Conservation (phyloP, 2,113 vertebrate species). For the Aix galericulata region DNA sequence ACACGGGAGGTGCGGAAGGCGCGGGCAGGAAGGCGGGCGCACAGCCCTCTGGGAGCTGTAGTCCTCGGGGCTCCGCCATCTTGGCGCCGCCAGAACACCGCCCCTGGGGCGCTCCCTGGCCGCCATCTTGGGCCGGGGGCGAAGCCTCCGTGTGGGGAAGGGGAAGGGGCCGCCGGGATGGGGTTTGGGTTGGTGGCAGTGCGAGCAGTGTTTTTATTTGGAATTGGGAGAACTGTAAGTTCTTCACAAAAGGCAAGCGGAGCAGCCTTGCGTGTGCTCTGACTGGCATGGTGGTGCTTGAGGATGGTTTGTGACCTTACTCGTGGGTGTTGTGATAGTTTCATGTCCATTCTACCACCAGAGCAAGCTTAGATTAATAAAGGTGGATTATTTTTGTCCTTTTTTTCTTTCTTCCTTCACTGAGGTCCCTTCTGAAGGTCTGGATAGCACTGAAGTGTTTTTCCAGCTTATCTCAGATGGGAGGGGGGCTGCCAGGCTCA, state of each 20-base stretch:
- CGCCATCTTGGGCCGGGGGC: background rate
- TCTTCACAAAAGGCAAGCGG: background rate
- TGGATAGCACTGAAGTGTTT: fast-evolving
- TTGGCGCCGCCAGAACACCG: background rate
- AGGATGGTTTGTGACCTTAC: background rate
- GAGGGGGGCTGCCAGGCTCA: background rate
- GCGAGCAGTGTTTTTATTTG: background rate
- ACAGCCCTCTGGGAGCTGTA: background rate
- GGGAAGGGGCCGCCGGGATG: fast-evolving
- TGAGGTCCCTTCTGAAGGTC: background rate
- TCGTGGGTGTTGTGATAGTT: background rate
- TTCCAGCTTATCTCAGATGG: background rate
- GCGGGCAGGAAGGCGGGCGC: fast-evolving
- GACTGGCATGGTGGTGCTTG: too few species aligned
- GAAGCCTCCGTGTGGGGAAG: fast-evolving
- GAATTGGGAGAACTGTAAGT: background rate
- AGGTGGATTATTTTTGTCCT: background rate
- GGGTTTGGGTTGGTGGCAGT: fast-evolving
- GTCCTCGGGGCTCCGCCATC: slow-evolving; percentile 5
- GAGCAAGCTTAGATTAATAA: background rate
- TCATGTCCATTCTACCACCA: fast-evolving
- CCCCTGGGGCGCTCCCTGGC: background rate
- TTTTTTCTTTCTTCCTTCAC: too few species aligned
- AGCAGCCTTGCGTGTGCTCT: background rate
- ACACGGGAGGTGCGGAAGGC: too few species aligned